phyloP scores from a whole-genome alignment of 2,888 invertebrate genomes.

The Venusia cambrica region DNA sequence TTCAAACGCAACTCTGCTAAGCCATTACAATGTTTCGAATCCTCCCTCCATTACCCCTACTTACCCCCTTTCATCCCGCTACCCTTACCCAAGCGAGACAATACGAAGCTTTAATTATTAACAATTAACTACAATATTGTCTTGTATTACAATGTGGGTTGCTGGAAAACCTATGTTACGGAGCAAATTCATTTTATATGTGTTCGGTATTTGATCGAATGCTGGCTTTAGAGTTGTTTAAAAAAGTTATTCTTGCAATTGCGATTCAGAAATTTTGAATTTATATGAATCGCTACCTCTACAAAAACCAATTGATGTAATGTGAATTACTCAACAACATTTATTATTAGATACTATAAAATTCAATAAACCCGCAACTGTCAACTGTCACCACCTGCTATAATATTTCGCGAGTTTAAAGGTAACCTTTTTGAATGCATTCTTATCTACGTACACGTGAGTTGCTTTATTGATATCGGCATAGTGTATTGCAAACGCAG shows the following conservation, averaged over 20 bases:
- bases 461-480: conserved; percentile 13
- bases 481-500: not conserved
- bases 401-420: conserved; percentile 4
- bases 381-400: not conserved
- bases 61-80: conserved; percentile 13
- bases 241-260: too few species aligned
- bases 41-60: conserved; percentile 12
- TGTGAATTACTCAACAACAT: too few species aligned
- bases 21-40: conserved; percentile 20
- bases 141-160: conserved; percentile 17
- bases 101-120: conserved; percentile 21
- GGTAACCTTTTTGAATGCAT: conserved; percentile 7
- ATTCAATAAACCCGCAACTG: not conserved
- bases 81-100: conserved; percentile 15
- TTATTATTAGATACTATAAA: not conserved
- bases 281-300: too few species aligned
- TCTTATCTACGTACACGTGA: conserved; percentile 8
- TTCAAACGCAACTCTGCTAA: conserved; percentile 10
- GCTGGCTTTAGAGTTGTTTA: too few species aligned
- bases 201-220: too few species aligned
- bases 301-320: too few species aligned
- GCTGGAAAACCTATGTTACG: conserved; percentile 16
- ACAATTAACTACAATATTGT: conserved; percentile 22
- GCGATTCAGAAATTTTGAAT: too few species aligned
- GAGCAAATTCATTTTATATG: too few species aligned